Conservation (phyloP, 2,113 vertebrate species). For the Apodemus sylvaticus region DNA sequence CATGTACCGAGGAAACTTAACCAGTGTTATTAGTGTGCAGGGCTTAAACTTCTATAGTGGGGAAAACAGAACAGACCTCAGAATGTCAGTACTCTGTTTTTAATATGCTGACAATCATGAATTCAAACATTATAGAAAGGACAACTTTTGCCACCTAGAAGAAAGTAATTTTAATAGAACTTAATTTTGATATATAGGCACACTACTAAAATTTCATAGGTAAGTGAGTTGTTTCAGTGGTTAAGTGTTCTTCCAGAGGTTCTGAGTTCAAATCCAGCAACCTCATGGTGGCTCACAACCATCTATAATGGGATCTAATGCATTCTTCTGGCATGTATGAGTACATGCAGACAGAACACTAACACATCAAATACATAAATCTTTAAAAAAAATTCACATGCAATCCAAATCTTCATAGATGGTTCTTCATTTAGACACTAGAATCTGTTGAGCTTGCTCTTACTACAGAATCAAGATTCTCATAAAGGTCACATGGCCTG, state of each 20-base stretch:
- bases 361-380: not conserved
- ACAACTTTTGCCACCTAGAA: not conserved
- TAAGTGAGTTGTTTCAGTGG: too few species aligned
- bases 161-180: conserved; percentile 4
- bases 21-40: not conserved
- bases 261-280: not conserved
- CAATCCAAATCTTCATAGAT: not conserved
- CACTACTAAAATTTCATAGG: conserved; percentile 17
- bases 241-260: too few species aligned
- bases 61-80: not conserved
- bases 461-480: conserved; percentile 34
- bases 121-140: conserved; percentile 3
- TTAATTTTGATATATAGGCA: not conserved
- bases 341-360: not conserved
- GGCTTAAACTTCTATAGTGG: not conserved
- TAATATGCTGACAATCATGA: conserved; percentile 5
- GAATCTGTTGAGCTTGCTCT: conserved; percentile 27
- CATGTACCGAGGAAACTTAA: not conserved
- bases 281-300: not conserved
- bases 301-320: not conserved
- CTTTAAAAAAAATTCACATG: not conserved
- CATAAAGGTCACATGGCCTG: not conserved
- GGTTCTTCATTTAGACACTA: not conserved
- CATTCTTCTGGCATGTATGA: not conserved
- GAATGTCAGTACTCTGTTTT: not conserved